A percentile compares a stretch with the other conserved stretches of the same genome.
Conservation (phyloP, 2,797 vertebrate species). For the Menidia menidia region DNA sequence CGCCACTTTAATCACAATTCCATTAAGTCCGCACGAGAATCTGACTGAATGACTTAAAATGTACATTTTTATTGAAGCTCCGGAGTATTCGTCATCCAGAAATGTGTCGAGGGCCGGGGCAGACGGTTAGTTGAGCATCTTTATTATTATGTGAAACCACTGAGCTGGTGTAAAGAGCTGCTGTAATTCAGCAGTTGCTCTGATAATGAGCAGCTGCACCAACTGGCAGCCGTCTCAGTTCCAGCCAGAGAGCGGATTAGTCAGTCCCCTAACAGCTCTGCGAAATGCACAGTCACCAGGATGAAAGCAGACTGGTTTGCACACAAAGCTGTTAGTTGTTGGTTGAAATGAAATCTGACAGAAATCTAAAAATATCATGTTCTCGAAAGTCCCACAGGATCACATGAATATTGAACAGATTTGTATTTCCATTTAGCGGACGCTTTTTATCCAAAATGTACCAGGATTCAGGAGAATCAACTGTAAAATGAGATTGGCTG, state of each 20-base stretch:
- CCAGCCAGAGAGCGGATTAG: not conserved
- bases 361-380: too few relatives aligned
- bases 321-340: not conserved
- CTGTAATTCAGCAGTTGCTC: conserved; percentile 5
- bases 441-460: too few relatives aligned
- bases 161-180: conserved; percentile 1
- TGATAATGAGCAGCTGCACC: conserved; percentile 24
- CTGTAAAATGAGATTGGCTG: too few relatives aligned
- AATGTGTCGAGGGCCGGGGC: not conserved
- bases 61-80: not conserved
- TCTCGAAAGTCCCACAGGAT: not conserved
- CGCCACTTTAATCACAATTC: not conserved
- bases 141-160: too few relatives aligned
- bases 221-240: conserved; percentile 5
- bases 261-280: not conserved
- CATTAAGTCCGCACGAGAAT: not conserved
- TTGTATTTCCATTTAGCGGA: too few relatives aligned
- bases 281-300: not conserved
- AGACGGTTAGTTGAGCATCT: not conserved
- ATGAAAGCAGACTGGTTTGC: too few relatives aligned
- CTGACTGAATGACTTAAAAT: not conserved
- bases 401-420: too few relatives aligned
- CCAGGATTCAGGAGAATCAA: too few relatives aligned
- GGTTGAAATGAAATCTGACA: not conserved
- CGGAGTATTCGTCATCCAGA: not conserved